These are phyloP conservation scores for Trissolcus brochymenae DNA, from an alignment of 2,888 invertebrate genomes.

Conservation along the genomic window DNA sequence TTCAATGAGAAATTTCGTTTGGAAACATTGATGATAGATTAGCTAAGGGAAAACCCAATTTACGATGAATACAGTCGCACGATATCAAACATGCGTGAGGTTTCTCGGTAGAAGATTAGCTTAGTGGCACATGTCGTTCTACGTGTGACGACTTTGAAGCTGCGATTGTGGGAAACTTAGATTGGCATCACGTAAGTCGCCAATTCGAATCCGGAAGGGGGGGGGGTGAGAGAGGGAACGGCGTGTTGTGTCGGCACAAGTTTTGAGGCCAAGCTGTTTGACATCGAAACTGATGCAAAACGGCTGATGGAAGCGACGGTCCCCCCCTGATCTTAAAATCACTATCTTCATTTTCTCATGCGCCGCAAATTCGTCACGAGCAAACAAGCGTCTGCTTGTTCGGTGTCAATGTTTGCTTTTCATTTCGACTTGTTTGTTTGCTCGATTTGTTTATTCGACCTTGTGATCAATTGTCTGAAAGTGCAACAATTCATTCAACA, in stretches of 20 bases:
- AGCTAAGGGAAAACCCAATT: conserved; percentile 19
- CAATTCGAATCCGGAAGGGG: conserved; percentile 58
- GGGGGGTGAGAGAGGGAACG: too few species aligned
- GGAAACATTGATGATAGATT: not conserved
- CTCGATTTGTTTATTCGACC: conserved; percentile 4
- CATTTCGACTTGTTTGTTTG: not conserved
- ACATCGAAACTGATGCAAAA: conserved; percentile 40
- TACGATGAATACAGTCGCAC: conserved; percentile 30
- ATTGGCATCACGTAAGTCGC: conserved; percentile 68
- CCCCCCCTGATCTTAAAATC: conserved; percentile 73
- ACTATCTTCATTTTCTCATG: conserved; percentile 66
- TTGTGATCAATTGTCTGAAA: not conserved
- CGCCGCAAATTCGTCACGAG: conserved; percentile 19
- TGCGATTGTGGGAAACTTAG: conserved; percentile 68
- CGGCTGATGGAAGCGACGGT: conserved; percentile 70
- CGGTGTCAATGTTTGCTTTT: not conserved
- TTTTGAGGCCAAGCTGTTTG: conserved; percentile 52
- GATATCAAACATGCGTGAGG: conserved; percentile 56
- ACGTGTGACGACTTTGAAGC: conserved; percentile 64
- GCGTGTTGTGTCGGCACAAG: conserved; percentile 27
- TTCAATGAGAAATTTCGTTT: not conserved
- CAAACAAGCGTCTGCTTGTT: conserved; percentile 4
- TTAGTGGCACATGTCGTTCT: conserved; percentile 59
- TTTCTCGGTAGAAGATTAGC: conserved; percentile 62
- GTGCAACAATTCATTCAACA: not conserved